Conservation (phyloP, 2,797 vertebrate species). For the Mormyrops attenuatus region DNA sequence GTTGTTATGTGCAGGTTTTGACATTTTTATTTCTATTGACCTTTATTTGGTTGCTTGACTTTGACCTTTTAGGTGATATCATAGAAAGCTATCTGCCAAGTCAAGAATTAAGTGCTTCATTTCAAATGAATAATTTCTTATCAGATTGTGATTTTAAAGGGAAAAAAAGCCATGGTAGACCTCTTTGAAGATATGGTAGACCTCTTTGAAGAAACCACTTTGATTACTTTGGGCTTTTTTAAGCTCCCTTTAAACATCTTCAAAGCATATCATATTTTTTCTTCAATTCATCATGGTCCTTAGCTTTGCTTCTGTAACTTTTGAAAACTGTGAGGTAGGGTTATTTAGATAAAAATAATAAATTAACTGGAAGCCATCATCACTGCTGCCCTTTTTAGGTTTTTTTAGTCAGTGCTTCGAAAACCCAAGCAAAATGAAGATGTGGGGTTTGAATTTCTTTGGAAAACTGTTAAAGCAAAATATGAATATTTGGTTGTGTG, state of each 20-base stretch:
- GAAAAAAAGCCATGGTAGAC: not conserved
- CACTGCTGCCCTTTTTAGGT: conserved; percentile 33
- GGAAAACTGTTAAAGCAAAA: conserved; percentile 25
- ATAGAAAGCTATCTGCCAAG: conserved; percentile 22
- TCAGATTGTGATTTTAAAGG: conserved; percentile 10
- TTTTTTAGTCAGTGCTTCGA: conserved; percentile 27
- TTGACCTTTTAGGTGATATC: conserved; percentile 27
- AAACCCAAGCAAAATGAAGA: conserved; percentile 22
- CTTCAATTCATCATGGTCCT: conserved; percentile 33
- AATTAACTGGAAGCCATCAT: conserved; percentile 31
- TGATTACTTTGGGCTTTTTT: conserved; percentile 26
- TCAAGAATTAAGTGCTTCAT: conserved; percentile 23
- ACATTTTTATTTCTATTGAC: conserved; percentile 3
- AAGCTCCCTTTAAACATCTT: conserved; percentile 35
- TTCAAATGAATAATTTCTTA: conserved; percentile 1
- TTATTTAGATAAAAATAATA: conserved; percentile 36
- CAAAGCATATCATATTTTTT: conserved; percentile 30
- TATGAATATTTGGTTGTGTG: not conserved
- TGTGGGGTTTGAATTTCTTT: conserved; percentile 25
- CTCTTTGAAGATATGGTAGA: conserved; percentile 16
- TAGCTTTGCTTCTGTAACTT: conserved; percentile 39
- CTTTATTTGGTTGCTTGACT: conserved; percentile 19
- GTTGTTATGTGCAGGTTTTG: not conserved
- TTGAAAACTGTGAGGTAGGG: conserved; percentile 37
- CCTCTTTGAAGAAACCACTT: conserved; percentile 26